These are phyloP conservation scores for Acrocephalus kingi DNA, from an alignment of 2,113 vertebrate species.

Conservation along the genomic window DNA sequence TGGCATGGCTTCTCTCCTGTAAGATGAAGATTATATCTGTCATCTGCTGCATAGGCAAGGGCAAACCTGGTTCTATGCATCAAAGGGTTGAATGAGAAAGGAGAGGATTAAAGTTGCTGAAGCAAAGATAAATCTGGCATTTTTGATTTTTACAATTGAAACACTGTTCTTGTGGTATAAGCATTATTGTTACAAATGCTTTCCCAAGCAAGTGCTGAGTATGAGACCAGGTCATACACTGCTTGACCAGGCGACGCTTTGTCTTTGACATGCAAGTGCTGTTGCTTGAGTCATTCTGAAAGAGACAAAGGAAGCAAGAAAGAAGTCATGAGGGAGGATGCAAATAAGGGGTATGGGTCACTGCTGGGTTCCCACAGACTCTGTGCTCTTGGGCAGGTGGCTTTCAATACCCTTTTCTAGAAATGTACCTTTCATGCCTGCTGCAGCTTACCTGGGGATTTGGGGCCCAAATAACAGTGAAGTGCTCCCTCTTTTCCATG, in stretches of 20 bases:
- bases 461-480: not conserved
- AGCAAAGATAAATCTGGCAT: not conserved
- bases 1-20: not conserved
- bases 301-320: slow-evolving; percentile 13
- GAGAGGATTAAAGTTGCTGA: not conserved
- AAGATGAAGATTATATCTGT: not conserved
- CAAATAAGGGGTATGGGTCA: not conserved
- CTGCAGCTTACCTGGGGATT: not conserved
- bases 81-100: not conserved
- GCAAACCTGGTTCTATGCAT: not conserved
- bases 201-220: not conserved
- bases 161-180: not conserved
- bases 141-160: slow-evolving; percentile 1
- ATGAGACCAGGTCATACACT: not conserved
- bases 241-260: not conserved
- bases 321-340: slow-evolving; percentile 8
- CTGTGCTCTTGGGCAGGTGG: not conserved
- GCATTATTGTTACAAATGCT: not conserved
- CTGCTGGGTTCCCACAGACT: not conserved
- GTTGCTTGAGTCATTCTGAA: slow-evolving; percentile 38
- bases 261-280: not conserved
- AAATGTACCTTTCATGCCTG: not conserved
- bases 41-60: not conserved
- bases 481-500: not conserved
- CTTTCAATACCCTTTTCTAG: not conserved